A percentile compares a stretch with the other conserved stretches of the same genome.
These are phyloP conservation scores for Dicyrtoma fusca DNA, from an alignment of 2,888 invertebrate genomes.

Conservation along the genomic window DNA sequence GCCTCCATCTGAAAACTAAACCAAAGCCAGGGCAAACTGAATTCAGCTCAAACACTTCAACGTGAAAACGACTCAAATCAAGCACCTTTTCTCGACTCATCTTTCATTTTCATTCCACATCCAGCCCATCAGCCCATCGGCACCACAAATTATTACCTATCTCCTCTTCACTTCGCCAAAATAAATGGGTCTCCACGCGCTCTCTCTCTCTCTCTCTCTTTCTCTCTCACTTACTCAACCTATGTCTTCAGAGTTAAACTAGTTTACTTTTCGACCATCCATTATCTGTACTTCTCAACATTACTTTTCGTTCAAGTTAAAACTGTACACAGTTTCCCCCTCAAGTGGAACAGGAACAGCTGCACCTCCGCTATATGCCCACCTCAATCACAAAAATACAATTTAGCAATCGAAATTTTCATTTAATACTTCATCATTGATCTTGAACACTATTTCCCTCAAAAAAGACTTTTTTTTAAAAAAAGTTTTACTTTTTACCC, in stretches of 20 bases:
- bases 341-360: background rate
- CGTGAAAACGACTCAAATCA: too few species aligned
- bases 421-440: slow-evolving; percentile 28
- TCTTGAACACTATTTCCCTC: slow-evolving; percentile 7
- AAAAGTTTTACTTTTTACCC: background rate
- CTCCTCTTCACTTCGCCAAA: slow-evolving; percentile 40
- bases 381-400: slow-evolving; percentile 8
- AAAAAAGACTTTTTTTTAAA: too few species aligned
- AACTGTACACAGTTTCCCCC: background rate
- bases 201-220: slow-evolving; percentile 17
- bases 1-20: background rate
- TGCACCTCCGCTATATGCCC: background rate
- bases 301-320: slow-evolving; percentile 6
- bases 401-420: slow-evolving; percentile 26
- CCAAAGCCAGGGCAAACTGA: too few species aligned
- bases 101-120: slow-evolving; percentile 30
- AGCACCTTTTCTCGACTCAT: slow-evolving; percentile 35
- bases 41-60: slow-evolving; percentile 2
- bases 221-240: too few species aligned
- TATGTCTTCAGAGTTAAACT: too few species aligned
- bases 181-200: slow-evolving; percentile 43
- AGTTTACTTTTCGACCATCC: slow-evolving; percentile 26
- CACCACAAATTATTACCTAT: slow-evolving; percentile 49
- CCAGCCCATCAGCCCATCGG: slow-evolving; percentile 31
- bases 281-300: slow-evolving; percentile 11